Conservation (phyloP, 2,797 vertebrate genomes). For the Manis pentadactyla region DNA sequence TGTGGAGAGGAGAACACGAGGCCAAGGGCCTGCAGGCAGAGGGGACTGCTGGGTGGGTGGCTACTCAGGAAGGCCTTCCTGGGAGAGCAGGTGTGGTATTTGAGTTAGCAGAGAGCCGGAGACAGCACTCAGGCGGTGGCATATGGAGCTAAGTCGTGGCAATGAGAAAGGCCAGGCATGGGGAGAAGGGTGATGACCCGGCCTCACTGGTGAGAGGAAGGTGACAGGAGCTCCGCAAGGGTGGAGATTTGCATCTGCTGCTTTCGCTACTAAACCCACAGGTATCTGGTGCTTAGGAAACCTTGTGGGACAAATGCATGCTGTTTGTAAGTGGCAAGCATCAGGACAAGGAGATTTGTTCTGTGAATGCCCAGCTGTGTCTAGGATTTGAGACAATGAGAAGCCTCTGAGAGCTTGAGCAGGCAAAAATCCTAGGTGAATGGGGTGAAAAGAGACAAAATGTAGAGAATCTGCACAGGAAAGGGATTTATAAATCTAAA, state of each 20-base stretch:
- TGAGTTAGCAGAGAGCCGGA: background rate
- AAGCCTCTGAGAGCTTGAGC: background rate
- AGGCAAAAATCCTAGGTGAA: background rate
- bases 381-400: background rate
- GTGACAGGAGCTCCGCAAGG: no score
- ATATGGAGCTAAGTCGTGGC: background rate
- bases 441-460: background rate
- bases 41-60: background rate
- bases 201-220: background rate
- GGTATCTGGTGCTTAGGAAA: background rate
- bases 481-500: conserved; percentile 3
- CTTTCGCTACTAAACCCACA: background rate
- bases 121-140: background rate
- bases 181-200: background rate
- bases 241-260: background rate
- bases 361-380: background rate
- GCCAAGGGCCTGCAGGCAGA: background rate
- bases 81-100: background rate
- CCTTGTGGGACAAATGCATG: background rate
- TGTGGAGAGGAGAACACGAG: background rate
- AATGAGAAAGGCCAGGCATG: background rate
- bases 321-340: background rate
- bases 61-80: background rate
- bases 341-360: background rate
- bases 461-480: background rate